A percentile compares a stretch with the other conserved stretches of the same genome.
Evolutionary conservation across 2,113 vertebrate species (phyloP).

Genomic region (Apteryx mantelli): DNA sequence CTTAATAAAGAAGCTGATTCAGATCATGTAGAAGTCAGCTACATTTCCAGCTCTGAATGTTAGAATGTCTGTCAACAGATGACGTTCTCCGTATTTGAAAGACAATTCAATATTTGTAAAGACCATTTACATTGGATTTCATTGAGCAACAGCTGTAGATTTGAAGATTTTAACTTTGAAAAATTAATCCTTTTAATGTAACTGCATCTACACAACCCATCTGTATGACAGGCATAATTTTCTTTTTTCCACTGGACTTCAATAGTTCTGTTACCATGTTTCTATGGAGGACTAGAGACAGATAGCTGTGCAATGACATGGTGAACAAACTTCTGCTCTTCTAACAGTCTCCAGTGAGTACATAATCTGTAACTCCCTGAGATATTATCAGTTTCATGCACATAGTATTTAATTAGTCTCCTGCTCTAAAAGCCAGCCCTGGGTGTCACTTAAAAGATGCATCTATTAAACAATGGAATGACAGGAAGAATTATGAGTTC

Average conservation of each 20-base stretch:
- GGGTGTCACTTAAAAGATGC: constrained; percentile 35
- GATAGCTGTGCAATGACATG: neutral
- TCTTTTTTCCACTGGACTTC: neutral
- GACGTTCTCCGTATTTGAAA: neutral
- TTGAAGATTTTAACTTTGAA: neutral
- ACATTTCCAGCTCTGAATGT: neutral
- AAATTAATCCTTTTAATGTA: neutral
- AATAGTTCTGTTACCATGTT: neutral
- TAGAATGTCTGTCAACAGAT: neutral
- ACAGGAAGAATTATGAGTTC: constrained; percentile 40
- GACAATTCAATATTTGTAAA: neutral
- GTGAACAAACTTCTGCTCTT: neutral
- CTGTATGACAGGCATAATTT: neutral
- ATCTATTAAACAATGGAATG: constrained; percentile 21
- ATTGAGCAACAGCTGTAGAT: neutral
- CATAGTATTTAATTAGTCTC: constrained; percentile 44
- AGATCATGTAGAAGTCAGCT: neutral
- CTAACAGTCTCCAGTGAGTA: neutral
- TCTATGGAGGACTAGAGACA: neutral
- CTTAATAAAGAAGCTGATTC: neutral
- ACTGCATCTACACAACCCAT: neutral
- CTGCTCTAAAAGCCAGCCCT: constrained; percentile 43
- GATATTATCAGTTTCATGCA: neutral
- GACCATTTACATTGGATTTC: neutral
- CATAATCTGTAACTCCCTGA: neutral